A percentile compares a stretch with the other conserved stretches of the same genome.
phyloP scores from a whole-genome alignment of 1,140 invertebrate genomes.

The Psix sp. region DNA sequence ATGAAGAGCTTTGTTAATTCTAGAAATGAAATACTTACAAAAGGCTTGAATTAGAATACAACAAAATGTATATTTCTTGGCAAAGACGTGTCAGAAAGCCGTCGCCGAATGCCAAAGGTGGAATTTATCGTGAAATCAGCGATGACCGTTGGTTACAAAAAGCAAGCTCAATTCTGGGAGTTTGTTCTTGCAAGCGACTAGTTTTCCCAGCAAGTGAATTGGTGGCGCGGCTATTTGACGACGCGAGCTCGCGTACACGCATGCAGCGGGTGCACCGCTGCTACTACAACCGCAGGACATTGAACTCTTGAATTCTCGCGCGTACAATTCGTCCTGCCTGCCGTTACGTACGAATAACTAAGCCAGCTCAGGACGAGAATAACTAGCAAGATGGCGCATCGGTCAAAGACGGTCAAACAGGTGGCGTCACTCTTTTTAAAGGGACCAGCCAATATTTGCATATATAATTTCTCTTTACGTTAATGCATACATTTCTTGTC shows the following conservation, averaged over 20 bases:
- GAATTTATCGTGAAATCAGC: too few relatives aligned
- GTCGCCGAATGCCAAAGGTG: too few relatives aligned
- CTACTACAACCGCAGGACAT: slow-evolving; percentile 32
- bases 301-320: slow-evolving; percentile 49
- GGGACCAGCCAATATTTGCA: too few relatives aligned
- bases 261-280: slow-evolving; percentile 14
- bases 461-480: too few relatives aligned
- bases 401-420: slow-evolving; percentile 14
- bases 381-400: slow-evolving; percentile 2
- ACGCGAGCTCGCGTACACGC: slow-evolving; percentile 14
- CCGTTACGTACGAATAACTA: slow-evolving; percentile 43
- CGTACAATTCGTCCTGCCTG: slow-evolving; percentile 45
- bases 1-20: too few relatives aligned
- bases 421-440: slow-evolving; percentile 30
- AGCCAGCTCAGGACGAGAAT: slow-evolving; percentile 28
- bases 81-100: too few relatives aligned
- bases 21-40: too few relatives aligned
- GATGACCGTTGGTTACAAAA: too few relatives aligned
- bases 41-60: too few relatives aligned
- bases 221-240: slow-evolving; percentile 5
- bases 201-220: slow-evolving; percentile 9
- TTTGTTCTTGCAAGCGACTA: slow-evolving; percentile 19
- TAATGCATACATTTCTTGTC: too few relatives aligned
- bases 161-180: too few relatives aligned
- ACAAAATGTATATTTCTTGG: too few relatives aligned